Evolutionary conservation across 2,113 vertebrate species (phyloP).

Genomic region (Capreolus pygargus): DNA sequence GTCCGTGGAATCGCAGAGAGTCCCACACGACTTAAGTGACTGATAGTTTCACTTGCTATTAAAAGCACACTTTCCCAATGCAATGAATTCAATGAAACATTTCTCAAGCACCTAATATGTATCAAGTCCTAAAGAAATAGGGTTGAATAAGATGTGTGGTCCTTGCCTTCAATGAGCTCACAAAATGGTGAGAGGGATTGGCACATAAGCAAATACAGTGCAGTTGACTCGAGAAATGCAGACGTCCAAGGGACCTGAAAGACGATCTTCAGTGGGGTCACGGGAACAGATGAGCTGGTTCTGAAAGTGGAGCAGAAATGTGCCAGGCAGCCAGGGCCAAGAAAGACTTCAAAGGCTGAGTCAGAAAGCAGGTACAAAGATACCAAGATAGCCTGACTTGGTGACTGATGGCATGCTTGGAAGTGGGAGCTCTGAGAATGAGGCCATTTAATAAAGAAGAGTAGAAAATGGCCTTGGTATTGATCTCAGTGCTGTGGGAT

Average conservation of each 20-base stretch:
- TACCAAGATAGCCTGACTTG: too few species aligned
- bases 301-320: not conserved
- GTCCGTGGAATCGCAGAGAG: not conserved
- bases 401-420: not conserved
- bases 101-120: not conserved
- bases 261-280: not conserved
- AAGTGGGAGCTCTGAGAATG: not conserved
- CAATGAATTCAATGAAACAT: not conserved
- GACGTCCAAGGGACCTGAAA: not conserved
- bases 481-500: not conserved
- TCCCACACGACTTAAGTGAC: not conserved
- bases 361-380: not conserved
- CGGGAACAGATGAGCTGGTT: not conserved
- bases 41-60: not conserved
- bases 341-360: not conserved
- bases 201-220: fast-evolving
- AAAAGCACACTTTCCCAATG: not conserved
- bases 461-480: not conserved
- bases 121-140: not conserved
- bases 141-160: not conserved
- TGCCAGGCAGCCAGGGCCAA: not conserved
- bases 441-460: not conserved
- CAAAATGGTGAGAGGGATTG: not conserved
- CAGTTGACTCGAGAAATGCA: too few species aligned
- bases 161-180: not conserved